Conservation (phyloP, 2,113 vertebrate genomes). For the Clarias magur region DNA sequence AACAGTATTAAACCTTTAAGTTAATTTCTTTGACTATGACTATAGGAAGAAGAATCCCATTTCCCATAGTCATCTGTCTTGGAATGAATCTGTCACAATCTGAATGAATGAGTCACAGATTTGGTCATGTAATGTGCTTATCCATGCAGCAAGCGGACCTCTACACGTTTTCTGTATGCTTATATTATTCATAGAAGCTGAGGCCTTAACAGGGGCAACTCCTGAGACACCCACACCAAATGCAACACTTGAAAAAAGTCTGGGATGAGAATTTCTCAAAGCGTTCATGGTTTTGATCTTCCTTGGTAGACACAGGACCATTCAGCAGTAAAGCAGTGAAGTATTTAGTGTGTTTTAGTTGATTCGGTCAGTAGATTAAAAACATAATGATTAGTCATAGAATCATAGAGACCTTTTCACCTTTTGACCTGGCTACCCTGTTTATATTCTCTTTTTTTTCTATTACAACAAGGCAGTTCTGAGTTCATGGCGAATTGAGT, state of each 20-base stretch:
- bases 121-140: background rate
- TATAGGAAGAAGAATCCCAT: background rate
- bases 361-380: background rate
- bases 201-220: background rate
- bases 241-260: background rate
- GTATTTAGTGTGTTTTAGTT: background rate
- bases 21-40: background rate
- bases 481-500: slow-evolving; percentile 18
- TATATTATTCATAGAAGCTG: background rate
- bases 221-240: background rate
- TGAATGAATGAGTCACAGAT: no score
- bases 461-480: background rate
- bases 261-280: background rate
- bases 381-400: background rate
- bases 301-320: background rate
- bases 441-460: background rate
- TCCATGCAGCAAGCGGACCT: background rate
- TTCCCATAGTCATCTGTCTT: background rate
- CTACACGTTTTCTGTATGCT: background rate
- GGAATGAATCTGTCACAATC: no score
- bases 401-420: slow-evolving; percentile 10
- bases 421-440: slow-evolving; percentile 11
- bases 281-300: background rate
- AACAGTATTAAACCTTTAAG: background rate
- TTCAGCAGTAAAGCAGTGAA: background rate